Conservation (phyloP, 2,888 invertebrate genomes). For the Drosophila putrida region DNA sequence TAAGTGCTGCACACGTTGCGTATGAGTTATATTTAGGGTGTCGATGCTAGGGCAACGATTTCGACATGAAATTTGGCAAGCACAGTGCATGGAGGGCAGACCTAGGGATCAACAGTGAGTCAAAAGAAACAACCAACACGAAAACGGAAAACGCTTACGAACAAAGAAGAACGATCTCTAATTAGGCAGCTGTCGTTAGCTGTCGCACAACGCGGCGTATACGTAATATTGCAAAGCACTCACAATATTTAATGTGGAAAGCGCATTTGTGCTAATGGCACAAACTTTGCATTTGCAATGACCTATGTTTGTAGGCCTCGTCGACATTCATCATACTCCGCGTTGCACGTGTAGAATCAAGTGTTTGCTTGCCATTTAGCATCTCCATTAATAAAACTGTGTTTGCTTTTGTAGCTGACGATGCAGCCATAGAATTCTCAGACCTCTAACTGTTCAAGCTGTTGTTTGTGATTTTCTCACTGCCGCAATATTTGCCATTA, state of each 20-base stretch:
- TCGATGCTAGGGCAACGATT: conserved; percentile 12
- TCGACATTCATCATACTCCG: conserved; percentile 17
- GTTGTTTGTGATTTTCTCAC: neutral
- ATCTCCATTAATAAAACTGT: neutral
- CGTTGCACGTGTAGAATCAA: conserved; percentile 16
- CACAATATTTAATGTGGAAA: neutral
- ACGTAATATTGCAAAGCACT: conserved; percentile 29
- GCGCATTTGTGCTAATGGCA: conserved; percentile 24
- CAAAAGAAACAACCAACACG: conserved; percentile 11
- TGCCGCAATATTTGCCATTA: conserved; percentile 5
- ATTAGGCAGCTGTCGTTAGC: conserved; percentile 66
- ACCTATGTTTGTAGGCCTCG: conserved; percentile 4
- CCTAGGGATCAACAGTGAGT: conserved; percentile 5
- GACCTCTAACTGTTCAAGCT: neutral
- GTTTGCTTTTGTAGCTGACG: neutral
- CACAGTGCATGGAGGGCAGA: conserved; percentile 12
- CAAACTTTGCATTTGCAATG: neutral
- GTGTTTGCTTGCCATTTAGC: conserved; percentile 6
- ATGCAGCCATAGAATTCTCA: neutral
- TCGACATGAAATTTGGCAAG: conserved; percentile 39
- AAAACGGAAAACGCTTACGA: neutral
- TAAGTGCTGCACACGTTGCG: conserved; percentile 49
- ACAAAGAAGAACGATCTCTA: conserved; percentile 42
- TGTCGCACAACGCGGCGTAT: conserved; percentile 38
- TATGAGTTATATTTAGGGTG: conserved; percentile 63